Conservation (phyloP, 2,797 vertebrate genomes). For the Cetoscarus ocellatus region DNA sequence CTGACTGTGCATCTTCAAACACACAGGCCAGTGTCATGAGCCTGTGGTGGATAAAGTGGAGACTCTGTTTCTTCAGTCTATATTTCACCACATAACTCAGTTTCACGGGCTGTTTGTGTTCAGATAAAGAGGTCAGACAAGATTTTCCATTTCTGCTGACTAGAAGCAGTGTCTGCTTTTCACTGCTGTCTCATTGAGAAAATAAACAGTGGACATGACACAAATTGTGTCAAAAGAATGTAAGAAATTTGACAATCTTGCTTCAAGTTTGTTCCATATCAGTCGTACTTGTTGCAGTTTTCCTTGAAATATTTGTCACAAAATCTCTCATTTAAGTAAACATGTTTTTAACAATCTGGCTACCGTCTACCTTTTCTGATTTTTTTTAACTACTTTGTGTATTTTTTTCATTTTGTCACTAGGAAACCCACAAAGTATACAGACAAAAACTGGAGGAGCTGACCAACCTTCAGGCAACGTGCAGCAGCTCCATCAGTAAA, state of each 20-base stretch:
- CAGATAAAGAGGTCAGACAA: background rate
- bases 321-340: background rate
- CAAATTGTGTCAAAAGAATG: no score
- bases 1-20: constrained; percentile 1
- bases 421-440: constrained; percentile 98
- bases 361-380: background rate
- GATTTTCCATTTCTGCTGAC: constrained; percentile 4
- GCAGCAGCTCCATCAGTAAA: constrained; percentile 90
- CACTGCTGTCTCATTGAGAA: background rate
- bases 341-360: background rate
- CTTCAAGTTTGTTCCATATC: background rate
- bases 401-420: constrained; percentile 24
- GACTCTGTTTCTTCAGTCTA: background rate
- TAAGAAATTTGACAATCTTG: background rate
- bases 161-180: background rate
- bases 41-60: background rate
- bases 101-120: constrained; percentile 9
- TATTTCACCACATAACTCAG: constrained; percentile 2
- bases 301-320: background rate
- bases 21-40: background rate
- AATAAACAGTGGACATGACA: no score
- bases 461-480: constrained; percentile 89
- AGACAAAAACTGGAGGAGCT: constrained; percentile 96
- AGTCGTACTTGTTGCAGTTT: background rate
- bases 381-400: background rate